Conservation (phyloP, 2,113 vertebrate species). For the Thinocorus orbignyianus region DNA sequence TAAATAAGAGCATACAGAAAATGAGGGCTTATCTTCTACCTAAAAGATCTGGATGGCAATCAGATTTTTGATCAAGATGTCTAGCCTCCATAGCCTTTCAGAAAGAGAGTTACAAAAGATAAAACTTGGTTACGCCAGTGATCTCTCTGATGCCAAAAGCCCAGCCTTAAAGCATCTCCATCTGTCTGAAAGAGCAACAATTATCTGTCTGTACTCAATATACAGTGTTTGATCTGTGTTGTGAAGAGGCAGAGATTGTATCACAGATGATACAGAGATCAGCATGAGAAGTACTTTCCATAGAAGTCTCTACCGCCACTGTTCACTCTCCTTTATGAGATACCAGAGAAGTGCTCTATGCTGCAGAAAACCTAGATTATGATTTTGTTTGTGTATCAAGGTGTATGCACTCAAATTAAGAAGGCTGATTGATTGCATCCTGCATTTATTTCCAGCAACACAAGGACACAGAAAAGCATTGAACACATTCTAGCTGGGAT, state of each 20-base stretch:
- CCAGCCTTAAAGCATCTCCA: background rate
- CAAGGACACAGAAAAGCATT: background rate
- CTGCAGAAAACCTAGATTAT: background rate
- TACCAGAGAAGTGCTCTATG: background rate
- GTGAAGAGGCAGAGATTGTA: background rate
- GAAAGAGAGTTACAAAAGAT: background rate
- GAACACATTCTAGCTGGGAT: background rate
- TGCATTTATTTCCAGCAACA: background rate
- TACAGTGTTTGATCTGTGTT: background rate
- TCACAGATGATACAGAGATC: fast-evolving
- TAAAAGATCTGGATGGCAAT: background rate
- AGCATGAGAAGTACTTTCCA: background rate
- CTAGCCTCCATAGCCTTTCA: background rate
- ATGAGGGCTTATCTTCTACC: background rate
- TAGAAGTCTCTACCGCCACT: background rate
- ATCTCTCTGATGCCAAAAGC: background rate
- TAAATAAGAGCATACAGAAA: background rate
- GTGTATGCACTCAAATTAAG: background rate
- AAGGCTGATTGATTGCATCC: background rate
- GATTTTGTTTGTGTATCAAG: background rate
- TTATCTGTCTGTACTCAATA: background rate
- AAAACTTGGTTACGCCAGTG: background rate
- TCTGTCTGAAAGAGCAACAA: background rate
- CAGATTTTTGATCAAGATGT: background rate
- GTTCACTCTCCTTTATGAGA: background rate